These are phyloP conservation scores for Morpho achilles DNA, from an alignment of 2,888 invertebrate genomes.

Conservation along the genomic window DNA sequence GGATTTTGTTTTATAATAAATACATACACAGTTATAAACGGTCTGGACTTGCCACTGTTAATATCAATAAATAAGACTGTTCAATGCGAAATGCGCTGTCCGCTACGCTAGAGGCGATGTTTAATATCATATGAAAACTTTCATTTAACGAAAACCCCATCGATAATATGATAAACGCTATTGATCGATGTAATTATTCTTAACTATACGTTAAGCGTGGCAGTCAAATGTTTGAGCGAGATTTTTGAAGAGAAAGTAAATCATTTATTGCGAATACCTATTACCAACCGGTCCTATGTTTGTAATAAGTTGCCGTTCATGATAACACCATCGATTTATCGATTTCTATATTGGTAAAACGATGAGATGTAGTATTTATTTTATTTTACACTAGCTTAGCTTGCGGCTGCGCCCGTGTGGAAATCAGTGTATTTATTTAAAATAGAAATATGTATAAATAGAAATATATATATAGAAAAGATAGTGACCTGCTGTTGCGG, in stretches of 20 bases:
- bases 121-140: constrained; percentile 16
- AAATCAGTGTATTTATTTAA: no score
- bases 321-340: constrained; percentile 40
- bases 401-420: no score
- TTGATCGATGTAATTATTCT: constrained; percentile 56
- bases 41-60: no score
- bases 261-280: constrained; percentile 65
- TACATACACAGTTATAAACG: no score
- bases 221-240: constrained; percentile 39
- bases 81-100: no score
- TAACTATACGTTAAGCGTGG: constrained; percentile 46
- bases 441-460: no score
- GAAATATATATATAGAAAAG: no score
- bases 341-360: constrained; percentile 13
- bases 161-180: constrained; percentile 29
- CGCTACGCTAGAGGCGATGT: no score
- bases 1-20: no score
- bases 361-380: constrained; percentile 7
- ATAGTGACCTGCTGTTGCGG: no score
- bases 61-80: no score
- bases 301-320: constrained; percentile 27
- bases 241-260: constrained; percentile 73
- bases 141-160: constrained; percentile 28
- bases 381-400: no score
- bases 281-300: constrained; percentile 52